These are phyloP conservation scores for Plecotus auritus DNA, from an alignment of 2,113 vertebrate genomes.

Conservation along the genomic window DNA sequence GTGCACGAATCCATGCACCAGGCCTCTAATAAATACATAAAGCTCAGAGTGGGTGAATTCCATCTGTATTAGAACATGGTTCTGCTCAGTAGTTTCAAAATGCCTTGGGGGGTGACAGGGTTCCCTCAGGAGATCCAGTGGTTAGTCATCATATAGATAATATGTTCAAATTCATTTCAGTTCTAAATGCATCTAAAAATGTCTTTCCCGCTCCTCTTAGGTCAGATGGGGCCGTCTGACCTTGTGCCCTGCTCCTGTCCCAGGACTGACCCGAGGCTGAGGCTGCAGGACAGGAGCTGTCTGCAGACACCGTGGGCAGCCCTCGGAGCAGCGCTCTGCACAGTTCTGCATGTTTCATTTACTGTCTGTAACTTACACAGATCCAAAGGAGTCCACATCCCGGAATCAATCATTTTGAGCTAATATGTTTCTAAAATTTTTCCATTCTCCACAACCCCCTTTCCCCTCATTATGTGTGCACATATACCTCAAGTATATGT, in stretches of 20 bases:
- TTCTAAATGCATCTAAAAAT: background rate
- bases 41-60: background rate
- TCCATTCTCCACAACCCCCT: too few species aligned
- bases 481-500: background rate
- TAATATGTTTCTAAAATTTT: background rate
- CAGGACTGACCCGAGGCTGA: background rate
- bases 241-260: background rate
- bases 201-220: background rate
- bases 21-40: background rate
- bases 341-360: too few species aligned
- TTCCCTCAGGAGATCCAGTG: accelerated
- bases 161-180: background rate
- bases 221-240: too few species aligned
- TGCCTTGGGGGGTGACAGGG: background rate
- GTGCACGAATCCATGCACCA: too few species aligned
- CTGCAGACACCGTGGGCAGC: too few species aligned
- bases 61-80: background rate
- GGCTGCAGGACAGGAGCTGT: background rate
- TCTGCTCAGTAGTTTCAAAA: background rate
- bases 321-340: accelerated
- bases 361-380: background rate
- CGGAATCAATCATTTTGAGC: background rate
- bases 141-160: background rate
- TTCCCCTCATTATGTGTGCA: background rate
- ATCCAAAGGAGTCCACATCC: background rate